Percentiles rank a stretch among this genome's conserved stretches.
Conservation (phyloP, 2,888 invertebrate genomes). For the Leucozona laternaria region DNA sequence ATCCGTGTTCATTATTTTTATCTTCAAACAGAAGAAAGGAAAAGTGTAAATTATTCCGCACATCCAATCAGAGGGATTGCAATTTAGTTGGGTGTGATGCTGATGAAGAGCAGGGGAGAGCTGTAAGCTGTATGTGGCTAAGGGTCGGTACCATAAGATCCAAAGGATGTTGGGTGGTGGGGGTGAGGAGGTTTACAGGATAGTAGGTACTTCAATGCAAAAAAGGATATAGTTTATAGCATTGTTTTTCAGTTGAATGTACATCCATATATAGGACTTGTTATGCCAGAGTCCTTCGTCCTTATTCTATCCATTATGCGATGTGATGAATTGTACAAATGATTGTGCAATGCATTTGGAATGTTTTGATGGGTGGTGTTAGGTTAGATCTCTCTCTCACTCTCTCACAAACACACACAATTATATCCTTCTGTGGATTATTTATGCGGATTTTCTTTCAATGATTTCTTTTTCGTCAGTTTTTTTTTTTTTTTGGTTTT, state of each 20-base stretch:
- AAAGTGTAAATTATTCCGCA: conserved; percentile 76
- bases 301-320: conserved; percentile 74
- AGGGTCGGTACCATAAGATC: not conserved
- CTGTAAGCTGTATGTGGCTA: not conserved
- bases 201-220: conserved; percentile 22
- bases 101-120: not conserved
- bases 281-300: conserved; percentile 64
- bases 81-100: conserved; percentile 79
- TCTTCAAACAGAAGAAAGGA: conserved; percentile 77
- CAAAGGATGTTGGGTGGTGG: not conserved
- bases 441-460: conserved; percentile 62
- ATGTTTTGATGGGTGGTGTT: conserved; percentile 26
- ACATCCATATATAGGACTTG: conserved; percentile 36
- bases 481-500: conserved; percentile 18
- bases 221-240: conserved; percentile 66
- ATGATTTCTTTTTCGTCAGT: conserved; percentile 12
- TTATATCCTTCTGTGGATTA: conserved; percentile 41
- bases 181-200: not conserved
- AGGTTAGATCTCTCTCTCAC: not conserved
- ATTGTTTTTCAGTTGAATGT: conserved; percentile 68
- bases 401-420: not conserved
- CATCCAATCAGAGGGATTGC: conserved; percentile 82
- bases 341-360: conserved; percentile 61
- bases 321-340: conserved; percentile 74
- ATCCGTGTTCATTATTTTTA: conserved; percentile 82